These are phyloP conservation scores for Leptocoma aspasia DNA, from an alignment of 2,113 vertebrate species.

Conservation along the genomic window DNA sequence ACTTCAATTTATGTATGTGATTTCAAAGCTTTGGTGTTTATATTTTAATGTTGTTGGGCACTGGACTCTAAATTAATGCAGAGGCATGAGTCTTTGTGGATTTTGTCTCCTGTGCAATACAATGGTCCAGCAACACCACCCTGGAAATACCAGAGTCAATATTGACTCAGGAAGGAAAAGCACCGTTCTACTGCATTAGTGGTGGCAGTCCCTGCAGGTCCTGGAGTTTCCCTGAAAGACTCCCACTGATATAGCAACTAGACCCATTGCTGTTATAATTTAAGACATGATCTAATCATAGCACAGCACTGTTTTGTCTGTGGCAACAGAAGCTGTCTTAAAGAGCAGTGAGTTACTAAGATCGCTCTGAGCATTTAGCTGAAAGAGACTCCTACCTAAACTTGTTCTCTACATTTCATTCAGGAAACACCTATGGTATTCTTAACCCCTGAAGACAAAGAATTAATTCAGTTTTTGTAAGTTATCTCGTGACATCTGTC, in stretches of 20 bases:
- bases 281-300: not conserved
- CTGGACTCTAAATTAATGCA: not conserved
- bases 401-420: not conserved
- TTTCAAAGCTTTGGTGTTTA: not conserved
- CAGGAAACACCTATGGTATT: not conserved
- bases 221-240: constrained; percentile 61
- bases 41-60: not conserved
- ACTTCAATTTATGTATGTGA: not conserved
- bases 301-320: not conserved
- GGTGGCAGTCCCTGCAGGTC: constrained; percentile 7
- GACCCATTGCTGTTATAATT: not conserved
- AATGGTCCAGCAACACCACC: not conserved
- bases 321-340: not conserved
- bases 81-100: not conserved
- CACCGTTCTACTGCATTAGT: constrained; percentile 9
- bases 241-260: not conserved
- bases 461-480: not conserved
- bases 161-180: constrained; percentile 64
- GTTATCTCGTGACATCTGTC: not conserved
- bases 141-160: constrained; percentile 47
- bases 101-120: not conserved
- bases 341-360: not conserved
- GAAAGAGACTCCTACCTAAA: not conserved
- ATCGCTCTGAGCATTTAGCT: not conserved
- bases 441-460: not conserved